Evolutionary conservation across 2,888 invertebrate genomes (phyloP).

Genomic region (Pollenia griseotomentosa): DNA sequence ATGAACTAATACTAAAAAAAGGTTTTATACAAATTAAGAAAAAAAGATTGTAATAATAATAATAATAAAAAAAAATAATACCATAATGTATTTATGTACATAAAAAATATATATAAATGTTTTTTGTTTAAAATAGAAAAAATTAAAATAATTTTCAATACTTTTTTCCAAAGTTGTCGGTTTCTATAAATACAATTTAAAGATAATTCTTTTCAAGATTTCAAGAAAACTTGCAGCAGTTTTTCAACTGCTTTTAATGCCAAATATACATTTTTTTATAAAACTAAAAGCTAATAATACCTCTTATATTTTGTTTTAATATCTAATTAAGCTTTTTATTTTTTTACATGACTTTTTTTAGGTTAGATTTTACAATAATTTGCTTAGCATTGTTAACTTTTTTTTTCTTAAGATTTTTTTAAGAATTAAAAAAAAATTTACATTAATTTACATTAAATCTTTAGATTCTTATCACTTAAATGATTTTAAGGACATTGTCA

Average conservation of each 20-base stretch:
- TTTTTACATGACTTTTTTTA: constrained; percentile 65
- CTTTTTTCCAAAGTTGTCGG: constrained; percentile 21
- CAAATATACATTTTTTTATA: constrained; percentile 71
- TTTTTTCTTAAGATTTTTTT: constrained; percentile 24
- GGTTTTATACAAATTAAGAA: constrained; percentile 34
- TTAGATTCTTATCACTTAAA: constrained; percentile 7
- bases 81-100: constrained; percentile 53
- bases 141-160: constrained; percentile 41
- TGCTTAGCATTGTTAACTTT: constrained; percentile 71
- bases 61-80: constrained; percentile 58
- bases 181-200: constrained; percentile 42
- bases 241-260: constrained; percentile 64
- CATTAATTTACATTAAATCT: constrained; percentile 61
- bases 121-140: not conserved
- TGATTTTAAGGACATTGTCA: constrained; percentile 36
- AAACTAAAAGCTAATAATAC: constrained; percentile 81
- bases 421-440: constrained; percentile 55
- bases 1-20: constrained; percentile 2
- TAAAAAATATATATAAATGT: constrained; percentile 19
- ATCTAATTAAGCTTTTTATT: constrained; percentile 30
- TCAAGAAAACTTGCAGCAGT: constrained; percentile 74
- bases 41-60: constrained; percentile 16
- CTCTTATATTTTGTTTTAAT: constrained; percentile 74
- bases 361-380: constrained; percentile 55
- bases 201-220: constrained; percentile 1